Base-by-base conservation (phyloP, 2,113 vertebrate genomes). In the Zootoca vivipara region DNA sequence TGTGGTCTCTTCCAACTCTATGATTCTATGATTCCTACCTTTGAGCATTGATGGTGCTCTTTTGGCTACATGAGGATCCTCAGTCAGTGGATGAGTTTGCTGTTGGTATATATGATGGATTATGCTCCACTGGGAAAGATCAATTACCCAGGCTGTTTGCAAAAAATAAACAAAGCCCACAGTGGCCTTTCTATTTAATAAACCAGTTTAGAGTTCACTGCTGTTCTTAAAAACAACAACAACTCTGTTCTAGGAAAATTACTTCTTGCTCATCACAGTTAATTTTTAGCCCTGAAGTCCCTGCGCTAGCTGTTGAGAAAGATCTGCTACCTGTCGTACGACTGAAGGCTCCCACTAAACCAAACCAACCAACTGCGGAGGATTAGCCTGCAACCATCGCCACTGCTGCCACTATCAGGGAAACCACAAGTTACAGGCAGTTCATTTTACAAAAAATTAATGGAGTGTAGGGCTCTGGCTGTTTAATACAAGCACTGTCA, bases 361-460 rank as follows among this genome's bases (percentile, higher is more conserved):
- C 93, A 94, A 88, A 28, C 56, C 86, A 88, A 88, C 86, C 79
- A 87, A 75, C 30, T 88, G 86, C 56, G 65, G 79, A 33, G 56
- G 86, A 75, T 88, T 82, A 88, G 79, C 90, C 91, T 84, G 85
- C 93, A 92, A 87, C 87, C 88, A 88, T 95, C 93, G 89, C 93
- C 93, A 95, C 79, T 3, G 4, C 94, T 94, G 91, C 94, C 83
- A 83, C 88, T 87, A 96, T 94, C 94, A 94, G 93, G 77, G 82
- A 95, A 96, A 96, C 95, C 93, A 95, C 96, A 92, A 96, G 96
- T 75, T 91, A 93, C 93, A 97, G 96, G 96, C 96, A 98, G 95
- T 96, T 97, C 95, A 97, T 98, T 97, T 97, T 94, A 97, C 94
- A 97, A 95, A 97, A 96, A 96, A 95, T 95, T 98, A 97, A 98